Conservation (phyloP, 2,113 vertebrate genomes). For the Ammodytes marinus region DNA sequence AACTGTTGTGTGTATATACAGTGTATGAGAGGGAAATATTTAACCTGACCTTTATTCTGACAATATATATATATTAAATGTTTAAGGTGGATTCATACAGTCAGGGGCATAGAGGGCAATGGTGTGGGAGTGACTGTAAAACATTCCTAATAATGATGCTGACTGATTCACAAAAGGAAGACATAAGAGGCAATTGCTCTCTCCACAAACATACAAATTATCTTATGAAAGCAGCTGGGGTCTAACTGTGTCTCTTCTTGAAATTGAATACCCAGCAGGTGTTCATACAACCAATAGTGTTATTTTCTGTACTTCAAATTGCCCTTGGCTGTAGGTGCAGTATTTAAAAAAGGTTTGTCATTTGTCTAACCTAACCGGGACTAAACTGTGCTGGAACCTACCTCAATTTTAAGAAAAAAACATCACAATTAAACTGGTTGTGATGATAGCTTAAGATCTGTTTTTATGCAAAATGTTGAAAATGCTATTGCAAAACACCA, state of each 20-base stretch:
- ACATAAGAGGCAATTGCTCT: slow-evolving; percentile 87
- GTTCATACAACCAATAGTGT: slow-evolving; percentile 91
- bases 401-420: background rate
- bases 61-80: slow-evolving; percentile 12
- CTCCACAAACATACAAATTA: slow-evolving; percentile 95
- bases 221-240: slow-evolving; percentile 96
- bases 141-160: slow-evolving; percentile 54
- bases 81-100: slow-evolving; percentile 2
- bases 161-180: slow-evolving; percentile 68
- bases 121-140: slow-evolving; percentile 49
- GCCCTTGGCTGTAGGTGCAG: slow-evolving; percentile 86
- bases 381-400: slow-evolving; percentile 16
- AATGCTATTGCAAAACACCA: background rate
- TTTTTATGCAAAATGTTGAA: slow-evolving; percentile 7
- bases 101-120: slow-evolving; percentile 42
- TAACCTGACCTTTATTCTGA: slow-evolving; percentile 4
- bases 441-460: background rate
- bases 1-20: background rate
- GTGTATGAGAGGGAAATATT: background rate
- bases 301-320: slow-evolving; percentile 92
- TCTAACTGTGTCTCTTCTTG: slow-evolving; percentile 93
- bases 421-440: background rate
- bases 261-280: slow-evolving; percentile 94
- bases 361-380: slow-evolving; percentile 34
- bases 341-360: slow-evolving; percentile 55